Evolutionary conservation across 1,140 invertebrate genomes (phyloP).

Genomic region (Aporrectodea caliginosa): DNA sequence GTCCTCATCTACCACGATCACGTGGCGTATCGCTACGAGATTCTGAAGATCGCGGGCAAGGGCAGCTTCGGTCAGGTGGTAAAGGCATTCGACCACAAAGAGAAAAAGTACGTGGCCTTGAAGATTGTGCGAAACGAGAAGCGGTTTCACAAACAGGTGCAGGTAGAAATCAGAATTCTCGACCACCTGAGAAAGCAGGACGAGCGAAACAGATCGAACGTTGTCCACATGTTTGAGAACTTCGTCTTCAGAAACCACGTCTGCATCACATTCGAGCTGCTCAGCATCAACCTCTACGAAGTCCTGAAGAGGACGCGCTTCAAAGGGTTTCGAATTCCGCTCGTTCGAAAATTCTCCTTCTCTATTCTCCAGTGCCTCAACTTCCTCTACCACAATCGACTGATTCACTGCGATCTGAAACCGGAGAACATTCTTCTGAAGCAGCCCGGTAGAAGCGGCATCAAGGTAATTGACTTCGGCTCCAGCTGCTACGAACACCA

Average conservation of each 20-base stretch:
- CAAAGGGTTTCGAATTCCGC: conserved; percentile 88
- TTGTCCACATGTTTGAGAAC: conserved; percentile 98
- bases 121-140: conserved; percentile 60
- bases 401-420: conserved; percentile 85
- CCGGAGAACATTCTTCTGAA: conserved; percentile 62
- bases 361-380: conserved; percentile 94
- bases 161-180: conserved; percentile 96
- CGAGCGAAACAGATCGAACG: conserved; percentile 96
- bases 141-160: conserved; percentile 87
- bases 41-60: conserved; percentile 90
- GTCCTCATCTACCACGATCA: conserved; percentile 95
- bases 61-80: conserved; percentile 90
- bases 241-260: conserved; percentile 98
- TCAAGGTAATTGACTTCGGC: conserved; percentile 58
- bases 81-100: conserved; percentile 59
- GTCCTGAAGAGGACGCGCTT: conserved; percentile 99
- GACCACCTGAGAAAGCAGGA: conserved; percentile 94
- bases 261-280: conserved; percentile 98
- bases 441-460: conserved; percentile 53
- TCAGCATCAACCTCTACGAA: conserved; percentile 98
- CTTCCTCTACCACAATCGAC: conserved; percentile 92
- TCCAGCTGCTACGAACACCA: conserved; percentile 56
- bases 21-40: conserved; percentile 90
- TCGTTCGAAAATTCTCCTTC: conserved; percentile 97
- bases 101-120: conserved; percentile 57